phyloP scores from a whole-genome alignment of 2,113 vertebrate species.

The Etheostoma cragini region DNA sequence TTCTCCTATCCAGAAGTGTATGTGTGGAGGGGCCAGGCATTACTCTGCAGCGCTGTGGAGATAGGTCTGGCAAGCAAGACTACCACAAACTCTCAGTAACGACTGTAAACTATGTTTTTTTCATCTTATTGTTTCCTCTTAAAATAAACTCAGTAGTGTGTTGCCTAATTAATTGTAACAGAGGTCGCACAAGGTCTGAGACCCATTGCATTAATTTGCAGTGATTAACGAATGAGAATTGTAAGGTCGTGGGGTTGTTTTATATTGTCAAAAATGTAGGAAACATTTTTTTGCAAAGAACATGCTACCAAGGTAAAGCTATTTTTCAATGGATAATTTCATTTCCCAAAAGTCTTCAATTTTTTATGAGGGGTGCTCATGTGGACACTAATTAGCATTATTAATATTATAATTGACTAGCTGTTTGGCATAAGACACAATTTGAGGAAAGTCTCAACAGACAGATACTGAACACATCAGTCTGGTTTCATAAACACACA shows the following conservation, averaged over 20 bases:
- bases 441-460: background rate
- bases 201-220: background rate
- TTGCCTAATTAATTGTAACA: background rate
- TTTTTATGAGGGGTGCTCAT: conserved; percentile 28
- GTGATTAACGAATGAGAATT: background rate
- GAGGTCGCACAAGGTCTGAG: background rate
- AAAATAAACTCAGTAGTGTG: background rate
- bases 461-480: background rate
- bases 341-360: conserved; percentile 25
- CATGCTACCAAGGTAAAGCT: background rate
- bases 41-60: too few relatives aligned
- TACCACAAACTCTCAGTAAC: background rate
- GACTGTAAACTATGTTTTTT: background rate
- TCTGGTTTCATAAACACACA: background rate
- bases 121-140: background rate
- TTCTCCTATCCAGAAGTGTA: too few relatives aligned
- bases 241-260: background rate
- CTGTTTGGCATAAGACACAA: background rate
- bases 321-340: conserved; percentile 18
- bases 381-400: conserved; percentile 36
- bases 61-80: too few relatives aligned
- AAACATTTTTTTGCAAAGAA: background rate
- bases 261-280: too few relatives aligned
- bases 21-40: too few relatives aligned
- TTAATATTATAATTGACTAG: conserved; percentile 22